Evolutionary conservation across 92 coral and sea anemone species (phyloP), one percentile per base, ranked within the genome.

Genomic region (Heliopora coerulea): DNA sequence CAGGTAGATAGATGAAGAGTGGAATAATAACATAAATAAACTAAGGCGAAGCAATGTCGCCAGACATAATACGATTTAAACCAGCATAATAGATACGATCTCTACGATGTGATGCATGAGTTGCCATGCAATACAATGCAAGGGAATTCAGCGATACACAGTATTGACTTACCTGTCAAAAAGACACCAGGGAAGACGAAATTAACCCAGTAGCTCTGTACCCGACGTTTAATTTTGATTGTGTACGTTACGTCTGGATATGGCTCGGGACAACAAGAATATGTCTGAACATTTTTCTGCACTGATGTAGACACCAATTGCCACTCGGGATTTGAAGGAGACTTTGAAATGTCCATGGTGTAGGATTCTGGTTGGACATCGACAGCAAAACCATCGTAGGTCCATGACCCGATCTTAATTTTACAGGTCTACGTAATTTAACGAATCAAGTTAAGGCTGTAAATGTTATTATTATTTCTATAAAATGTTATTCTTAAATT

Each of bases 321-420:
- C 77, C 77, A 70, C 35, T 52, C 77, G 20, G 77, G 63, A 54
- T 70, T 70, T n/a, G 77, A 70, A 21, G 77, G 62, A 15, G 77
- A 70, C 25, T 70, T 70, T 0, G 77, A 70, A 10, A 70, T 32
- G 32, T 70, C 77, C 77, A 70, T 70, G 8, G 50, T 29, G 63
- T 17, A 31, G 20, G 39, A 32, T 32, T 70, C 77, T 8, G 77
- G 77, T 31, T 9, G 23, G 19, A 68, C 59, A 20, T 68, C 75
- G 24, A 68, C 3, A 12, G 75, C 60, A 25, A 28, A 68, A 19
- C 75, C 75, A 48, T 68, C 61, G 28, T 68, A 68, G 0, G 75
- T 68, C 75, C 75, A 68, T 0, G 75, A 68, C 7, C 75, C 75
- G n/a, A 68, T 68, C 75, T 68, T 68, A 3, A 68, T 50, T 24